Percentiles rank a stretch among this genome's conserved stretches.
Evolutionary conservation across 2,797 vertebrate species (phyloP).

Genomic region (Sebastiscus tertius): DNA sequence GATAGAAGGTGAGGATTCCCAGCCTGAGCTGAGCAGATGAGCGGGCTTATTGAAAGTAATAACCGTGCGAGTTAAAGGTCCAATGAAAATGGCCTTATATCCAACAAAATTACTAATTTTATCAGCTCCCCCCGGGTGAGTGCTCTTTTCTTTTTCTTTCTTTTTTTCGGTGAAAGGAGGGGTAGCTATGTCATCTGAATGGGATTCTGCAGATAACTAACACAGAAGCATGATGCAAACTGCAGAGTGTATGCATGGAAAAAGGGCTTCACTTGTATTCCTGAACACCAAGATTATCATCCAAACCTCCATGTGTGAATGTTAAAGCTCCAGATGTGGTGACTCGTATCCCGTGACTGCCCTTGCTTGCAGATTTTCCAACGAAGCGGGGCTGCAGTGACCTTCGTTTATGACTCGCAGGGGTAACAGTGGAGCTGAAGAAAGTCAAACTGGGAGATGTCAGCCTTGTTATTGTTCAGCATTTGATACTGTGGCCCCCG

Average conservation of each 20-base stretch:
- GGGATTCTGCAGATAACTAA: constrained; percentile 44
- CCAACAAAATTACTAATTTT: constrained; percentile 80
- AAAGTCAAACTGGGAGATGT: constrained; percentile 90
- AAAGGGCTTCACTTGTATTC: neutral
- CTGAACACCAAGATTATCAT: neutral
- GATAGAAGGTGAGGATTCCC: constrained; percentile 32
- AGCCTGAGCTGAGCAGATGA: constrained; percentile 43
- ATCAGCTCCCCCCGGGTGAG: constrained; percentile 87
- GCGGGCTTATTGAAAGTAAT: constrained; percentile 57
- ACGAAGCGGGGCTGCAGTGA: constrained; percentile 75
- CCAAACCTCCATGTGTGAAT: neutral
- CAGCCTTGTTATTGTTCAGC: constrained; percentile 88
- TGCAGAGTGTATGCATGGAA: neutral
- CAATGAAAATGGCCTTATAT: constrained; percentile 39
- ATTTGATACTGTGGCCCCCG: constrained; percentile 89
- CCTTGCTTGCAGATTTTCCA: constrained; percentile 65
- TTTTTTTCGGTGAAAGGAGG: too few species aligned
- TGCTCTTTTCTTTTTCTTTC: constrained; percentile 77
- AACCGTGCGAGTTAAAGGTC: constrained; percentile 48
- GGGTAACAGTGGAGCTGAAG: constrained; percentile 88
- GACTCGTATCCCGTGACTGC: constrained; percentile 71
- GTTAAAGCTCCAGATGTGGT: neutral
- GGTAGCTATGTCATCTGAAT: constrained; percentile 47
- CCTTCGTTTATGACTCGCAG: constrained; percentile 71
- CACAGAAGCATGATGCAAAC: neutral